Percentiles rank a stretch among this genome's conserved stretches.
Evolutionary conservation across 1,140 invertebrate genomes (phyloP).

Genomic region (Drosophila chauvacae): DNA sequence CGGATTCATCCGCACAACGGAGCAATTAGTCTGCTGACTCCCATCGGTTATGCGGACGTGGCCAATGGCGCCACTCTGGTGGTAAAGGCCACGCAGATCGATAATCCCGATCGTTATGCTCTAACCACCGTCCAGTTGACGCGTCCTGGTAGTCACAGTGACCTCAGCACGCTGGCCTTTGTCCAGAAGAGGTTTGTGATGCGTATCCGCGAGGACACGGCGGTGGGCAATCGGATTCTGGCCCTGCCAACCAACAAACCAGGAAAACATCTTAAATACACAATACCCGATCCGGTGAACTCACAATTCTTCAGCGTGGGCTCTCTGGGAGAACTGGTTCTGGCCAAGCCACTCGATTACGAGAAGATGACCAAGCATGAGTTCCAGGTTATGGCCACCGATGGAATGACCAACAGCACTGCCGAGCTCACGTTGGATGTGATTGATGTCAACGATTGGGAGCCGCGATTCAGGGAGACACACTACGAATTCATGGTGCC

Average conservation of each 20-base stretch:
- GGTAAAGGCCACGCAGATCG: conserved; percentile 92
- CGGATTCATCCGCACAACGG: conserved; percentile 88
- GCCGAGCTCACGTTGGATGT: conserved; percentile 91
- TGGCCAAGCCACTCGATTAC: conserved; percentile 92
- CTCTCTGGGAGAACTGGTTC: conserved; percentile 91
- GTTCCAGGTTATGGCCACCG: conserved; percentile 93
- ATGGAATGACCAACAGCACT: conserved; percentile 87
- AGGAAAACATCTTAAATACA: conserved; percentile 85
- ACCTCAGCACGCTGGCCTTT: conserved; percentile 87
- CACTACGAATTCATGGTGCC: conserved; percentile 92
- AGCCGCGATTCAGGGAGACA: conserved; percentile 93
- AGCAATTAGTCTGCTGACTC: conserved; percentile 86
- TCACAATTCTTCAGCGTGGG: conserved; percentile 88
- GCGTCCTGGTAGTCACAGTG: conserved; percentile 80
- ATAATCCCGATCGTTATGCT: conserved; percentile 95
- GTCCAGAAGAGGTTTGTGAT: conserved; percentile 90
- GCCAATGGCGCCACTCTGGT: conserved; percentile 89
- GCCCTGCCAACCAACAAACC: conserved; percentile 87
- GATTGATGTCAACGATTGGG: conserved; percentile 96
- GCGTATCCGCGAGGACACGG: conserved; percentile 90
- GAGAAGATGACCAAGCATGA: conserved; percentile 90
- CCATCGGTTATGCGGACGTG: conserved; percentile 87
- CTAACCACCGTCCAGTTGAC: conserved; percentile 91
- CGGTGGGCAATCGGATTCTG: conserved; percentile 89
- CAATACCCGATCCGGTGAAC: conserved; percentile 78